These are phyloP conservation scores for Hemibagrus guttatus DNA, from an alignment of 2,797 vertebrate genomes.

Conservation along the genomic window DNA sequence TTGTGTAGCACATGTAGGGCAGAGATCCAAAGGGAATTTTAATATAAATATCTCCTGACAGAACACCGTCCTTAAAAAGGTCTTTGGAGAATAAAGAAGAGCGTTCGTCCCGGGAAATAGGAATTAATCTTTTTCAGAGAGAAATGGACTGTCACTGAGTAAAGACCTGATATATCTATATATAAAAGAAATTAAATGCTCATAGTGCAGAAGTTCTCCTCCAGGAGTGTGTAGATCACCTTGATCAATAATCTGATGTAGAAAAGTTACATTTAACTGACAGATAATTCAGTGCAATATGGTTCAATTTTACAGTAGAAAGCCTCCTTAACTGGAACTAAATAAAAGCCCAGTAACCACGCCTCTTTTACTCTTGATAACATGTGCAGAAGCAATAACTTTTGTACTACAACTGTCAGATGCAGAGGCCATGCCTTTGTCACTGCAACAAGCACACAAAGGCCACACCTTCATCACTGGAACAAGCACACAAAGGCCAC, in stretches of 20 bases:
- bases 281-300: neutral
- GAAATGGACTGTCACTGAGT: neutral
- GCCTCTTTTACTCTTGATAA: neutral
- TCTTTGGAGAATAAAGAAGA: constrained; percentile 28
- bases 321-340: neutral
- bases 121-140: constrained; percentile 9
- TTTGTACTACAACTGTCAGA: neutral
- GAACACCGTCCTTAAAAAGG: constrained; percentile 30
- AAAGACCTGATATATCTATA: neutral
- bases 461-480: neutral
- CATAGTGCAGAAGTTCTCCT: neutral
- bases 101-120: neutral
- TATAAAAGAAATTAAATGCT: constrained; percentile 5
- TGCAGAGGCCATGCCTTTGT: neutral
- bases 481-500: neutral
- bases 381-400: neutral
- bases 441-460: neutral
- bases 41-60: constrained; percentile 44
- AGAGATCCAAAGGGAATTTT: constrained; percentile 43
- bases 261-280: neutral
- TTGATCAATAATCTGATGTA: neutral
- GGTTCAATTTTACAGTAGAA: neutral
- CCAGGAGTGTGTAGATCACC: neutral
- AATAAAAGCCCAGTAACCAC: neutral
- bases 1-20: constrained; percentile 36